Base-by-base conservation (phyloP, 2,113 vertebrate species). In the Chitala chitala region DNA sequence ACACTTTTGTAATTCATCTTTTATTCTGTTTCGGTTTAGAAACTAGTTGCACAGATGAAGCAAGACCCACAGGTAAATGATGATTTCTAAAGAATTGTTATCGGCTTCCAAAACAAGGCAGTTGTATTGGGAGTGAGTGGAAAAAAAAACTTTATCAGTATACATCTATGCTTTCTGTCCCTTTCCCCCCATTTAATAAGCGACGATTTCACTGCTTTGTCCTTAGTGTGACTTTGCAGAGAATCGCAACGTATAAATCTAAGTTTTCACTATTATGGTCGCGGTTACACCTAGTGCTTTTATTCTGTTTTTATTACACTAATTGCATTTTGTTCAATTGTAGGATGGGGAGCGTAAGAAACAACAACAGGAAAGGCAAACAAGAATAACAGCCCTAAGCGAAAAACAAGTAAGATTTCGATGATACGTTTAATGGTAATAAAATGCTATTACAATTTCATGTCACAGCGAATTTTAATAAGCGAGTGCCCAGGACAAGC, bases 31-130 rank as follows among this genome's bases (percentile, higher is more conserved):
- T 72, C 73, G 75, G 55, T 53, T 79, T 82, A 89, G 84, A 90
- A 92, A 93, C 91, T 93, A 94, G 92, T 94, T 92, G 91, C 92
- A 92, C 93, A 90, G 91, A 95, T 94, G 94, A 91, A 94, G 93
- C 92, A 87, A 87, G 90, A 94, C 88, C 91, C 90, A 89, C 93
- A 94, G 94, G 93, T 96, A 94, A 93, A 91, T 82, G 80, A 79
- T 80, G 78, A 82, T 86, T 77, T 33, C 75, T 50, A 69, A 38
- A 73, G 58, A 61, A 68, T 78, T 58, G 79, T 78, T 75, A 75
- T 78, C 73, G 66, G 70, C 80, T 76, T 74, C 78, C 15, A 76
- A 82, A 86, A 86, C 74, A 80, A 80, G 75, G 58, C 76, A 78
- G 82, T 80, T 80, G 78, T 83, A 82, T 79, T 81, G 82, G 82